A percentile compares a stretch with the other conserved stretches of the same genome.
phyloP scores from a whole-genome alignment of 2,113 vertebrate genomes.

The Hepsetus odoe region DNA sequence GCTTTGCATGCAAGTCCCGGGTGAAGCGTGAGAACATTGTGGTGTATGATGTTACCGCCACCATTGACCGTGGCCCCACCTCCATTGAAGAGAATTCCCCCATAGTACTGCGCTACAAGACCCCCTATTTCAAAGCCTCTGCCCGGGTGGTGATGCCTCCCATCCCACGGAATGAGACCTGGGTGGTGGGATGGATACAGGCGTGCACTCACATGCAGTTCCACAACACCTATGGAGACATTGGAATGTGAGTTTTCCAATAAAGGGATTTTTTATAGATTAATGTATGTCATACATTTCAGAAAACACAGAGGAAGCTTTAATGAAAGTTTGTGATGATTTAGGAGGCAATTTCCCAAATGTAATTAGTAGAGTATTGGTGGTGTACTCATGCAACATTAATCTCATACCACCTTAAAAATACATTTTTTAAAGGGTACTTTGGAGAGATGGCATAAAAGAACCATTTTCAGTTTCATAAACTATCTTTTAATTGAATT shows the following conservation, averaged over 20 bases:
- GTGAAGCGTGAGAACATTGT: constrained; percentile 93
- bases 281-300: neutral
- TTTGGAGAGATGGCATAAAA: too few species aligned
- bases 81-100: constrained; percentile 95
- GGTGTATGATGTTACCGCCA: constrained; percentile 92
- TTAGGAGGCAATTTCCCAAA: too few species aligned
- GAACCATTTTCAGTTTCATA: too few species aligned
- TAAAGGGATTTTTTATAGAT: neutral
- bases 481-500: too few species aligned
- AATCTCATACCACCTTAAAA: too few species aligned
- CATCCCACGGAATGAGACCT: constrained; percentile 90
- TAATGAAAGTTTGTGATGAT: too few species aligned
- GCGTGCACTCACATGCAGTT: constrained; percentile 99
- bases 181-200: constrained; percentile 98
- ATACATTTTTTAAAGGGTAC: too few species aligned
- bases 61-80: constrained; percentile 92
- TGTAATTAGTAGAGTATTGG: too few species aligned
- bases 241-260: constrained; percentile 86
- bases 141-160: constrained; percentile 93
- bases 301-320: too few species aligned
- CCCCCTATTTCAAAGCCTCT: constrained; percentile 95
- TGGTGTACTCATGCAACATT: too few species aligned
- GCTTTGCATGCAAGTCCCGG: constrained; percentile 93
- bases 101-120: constrained; percentile 95
- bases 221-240: constrained; percentile 95